Evolutionary conservation across 2,888 invertebrate genomes (phyloP), one percentile per base, ranked within the genome.

Genomic region (Eilema caniola): DNA sequence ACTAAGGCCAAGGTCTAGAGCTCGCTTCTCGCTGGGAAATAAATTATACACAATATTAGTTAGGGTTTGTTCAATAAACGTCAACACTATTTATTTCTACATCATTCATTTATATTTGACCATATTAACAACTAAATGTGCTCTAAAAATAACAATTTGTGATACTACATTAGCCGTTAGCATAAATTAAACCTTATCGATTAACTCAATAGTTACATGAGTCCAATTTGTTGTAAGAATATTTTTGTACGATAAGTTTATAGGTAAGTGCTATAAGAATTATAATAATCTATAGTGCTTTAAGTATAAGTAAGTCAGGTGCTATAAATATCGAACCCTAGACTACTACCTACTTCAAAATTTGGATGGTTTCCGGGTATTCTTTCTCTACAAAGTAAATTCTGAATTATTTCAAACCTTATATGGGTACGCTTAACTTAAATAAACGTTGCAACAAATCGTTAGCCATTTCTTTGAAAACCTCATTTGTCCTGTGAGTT

Each of bases 1-100:
- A 84, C 97, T 97, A 71, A 99, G 95, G 1, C 99, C 99, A 81
- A 98, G 96, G 88, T 99, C 99, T 76, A 98, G 95, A 53, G 98
- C 98, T 28, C 98, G 97, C 92, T 99, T 99, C 79, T 97, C 96
- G 90, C 98, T 98, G 96, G 7, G 83, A 86, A 24, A 10, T 23
- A 66, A 47, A 65, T 31, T 20, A 37, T 37, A 12, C 12, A 53
- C 8, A 68, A 24, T 53, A 53, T 24, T 10, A 31, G 23, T 37
- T 7, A 33, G 1, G 20, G 2, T 20, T 64, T n/a, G 14, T 53
- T n/a, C 47, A 20, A 47, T 53, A 59, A 25, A 57, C n/a, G 11
- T 57, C n/a, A 10, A 53, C 7, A 53, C 20, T 53, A 53, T 53
- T 53, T n/a, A 53, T n/a, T 53, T 47, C 47, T 47, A 20, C 47